These are phyloP conservation scores for Sipha flava DNA, from an alignment of 1,140 invertebrate species.

Conservation along the genomic window DNA sequence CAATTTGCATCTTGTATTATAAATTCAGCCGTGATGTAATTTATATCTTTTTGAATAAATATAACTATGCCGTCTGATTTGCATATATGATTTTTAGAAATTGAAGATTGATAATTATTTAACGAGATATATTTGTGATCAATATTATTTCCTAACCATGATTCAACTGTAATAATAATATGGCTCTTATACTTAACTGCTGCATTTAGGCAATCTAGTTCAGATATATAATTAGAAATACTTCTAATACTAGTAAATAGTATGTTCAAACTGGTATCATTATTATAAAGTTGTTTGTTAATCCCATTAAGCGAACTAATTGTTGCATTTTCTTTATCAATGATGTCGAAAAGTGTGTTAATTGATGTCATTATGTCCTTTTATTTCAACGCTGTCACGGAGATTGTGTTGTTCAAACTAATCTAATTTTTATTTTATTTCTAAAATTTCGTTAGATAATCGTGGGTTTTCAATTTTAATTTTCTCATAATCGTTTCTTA, in stretches of 20 bases:
- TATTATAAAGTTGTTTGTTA: background rate
- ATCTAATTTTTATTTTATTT: background rate
- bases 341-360: background rate
- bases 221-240: background rate
- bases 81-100: background rate
- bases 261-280: no score
- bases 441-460: background rate
- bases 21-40: background rate
- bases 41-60: background rate
- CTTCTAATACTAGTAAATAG: background rate
- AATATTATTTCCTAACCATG: background rate
- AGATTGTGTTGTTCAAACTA: background rate
- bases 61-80: background rate
- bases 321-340: background rate
- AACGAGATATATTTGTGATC: background rate
- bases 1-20: background rate
- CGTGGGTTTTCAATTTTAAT: background rate
- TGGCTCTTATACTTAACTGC: background rate
- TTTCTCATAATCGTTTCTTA: background rate
- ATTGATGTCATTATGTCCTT: background rate
- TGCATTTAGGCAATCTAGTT: background rate
- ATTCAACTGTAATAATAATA: background rate
- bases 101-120: background rate
- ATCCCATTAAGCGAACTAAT: no score
- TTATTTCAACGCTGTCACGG: background rate